phyloP scores from a whole-genome alignment of 2,888 invertebrate species.

The Orchesellides sinensis region DNA sequence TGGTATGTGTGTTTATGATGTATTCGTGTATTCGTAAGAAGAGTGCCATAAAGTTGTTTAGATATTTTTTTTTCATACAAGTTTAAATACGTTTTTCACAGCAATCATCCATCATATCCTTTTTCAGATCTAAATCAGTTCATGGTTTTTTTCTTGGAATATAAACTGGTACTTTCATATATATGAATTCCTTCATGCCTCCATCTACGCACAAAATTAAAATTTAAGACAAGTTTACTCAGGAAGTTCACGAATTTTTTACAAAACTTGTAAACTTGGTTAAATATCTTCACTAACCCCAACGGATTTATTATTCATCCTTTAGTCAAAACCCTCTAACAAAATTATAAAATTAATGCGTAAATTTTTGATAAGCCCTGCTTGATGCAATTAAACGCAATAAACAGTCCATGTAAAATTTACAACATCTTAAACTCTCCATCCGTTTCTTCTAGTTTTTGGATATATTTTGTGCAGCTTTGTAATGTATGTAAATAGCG shows the following conservation, averaged over 20 bases:
- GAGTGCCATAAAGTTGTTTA: neutral
- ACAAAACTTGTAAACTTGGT: too few relatives aligned
- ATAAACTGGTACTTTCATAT: too few relatives aligned
- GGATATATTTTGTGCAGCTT: too few relatives aligned
- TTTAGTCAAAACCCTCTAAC: constrained; percentile 2
- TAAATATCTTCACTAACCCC: neutral
- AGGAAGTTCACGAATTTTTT: neutral
- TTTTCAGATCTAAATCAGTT: constrained; percentile 64
- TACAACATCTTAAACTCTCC: neutral
- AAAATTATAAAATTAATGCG: constrained; percentile 42
- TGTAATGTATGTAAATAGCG: too few relatives aligned
- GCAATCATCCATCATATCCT: constrained; percentile 64
- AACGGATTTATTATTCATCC: constrained; percentile 16
- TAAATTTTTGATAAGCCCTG: constrained; percentile 33
- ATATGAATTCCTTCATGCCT: constrained; percentile 6
- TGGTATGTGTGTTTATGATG: neutral
- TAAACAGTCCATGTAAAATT: constrained; percentile 36
- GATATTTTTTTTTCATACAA: neutral
- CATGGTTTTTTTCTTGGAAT: constrained; percentile 41
- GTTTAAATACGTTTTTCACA: constrained; percentile 39
- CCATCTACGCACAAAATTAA: constrained; percentile 54
- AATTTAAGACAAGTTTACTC: constrained; percentile 35
- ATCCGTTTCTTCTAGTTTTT: neutral
- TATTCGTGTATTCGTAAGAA: neutral
- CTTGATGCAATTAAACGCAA: constrained; percentile 49